Conservation (phyloP, 2,888 invertebrate species). For the Ophion slaviceki region DNA sequence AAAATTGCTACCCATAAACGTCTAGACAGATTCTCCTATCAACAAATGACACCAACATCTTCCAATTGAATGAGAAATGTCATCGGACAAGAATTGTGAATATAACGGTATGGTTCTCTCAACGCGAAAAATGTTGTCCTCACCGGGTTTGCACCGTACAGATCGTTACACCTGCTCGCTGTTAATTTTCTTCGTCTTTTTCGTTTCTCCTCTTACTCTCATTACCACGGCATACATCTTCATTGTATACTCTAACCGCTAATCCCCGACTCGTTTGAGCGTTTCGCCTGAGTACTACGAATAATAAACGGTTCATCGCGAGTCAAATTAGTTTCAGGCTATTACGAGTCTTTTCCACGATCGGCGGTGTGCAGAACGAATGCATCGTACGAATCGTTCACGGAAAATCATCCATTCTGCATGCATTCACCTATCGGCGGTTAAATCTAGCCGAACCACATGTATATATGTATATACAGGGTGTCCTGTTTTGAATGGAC, state of each 20-base stretch:
- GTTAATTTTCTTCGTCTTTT: background rate
- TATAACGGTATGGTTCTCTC: too few relatives aligned
- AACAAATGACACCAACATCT: too few relatives aligned
- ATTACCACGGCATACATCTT: background rate
- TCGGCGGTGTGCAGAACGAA: background rate
- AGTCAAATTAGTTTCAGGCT: constrained; percentile 31
- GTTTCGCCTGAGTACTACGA: background rate
- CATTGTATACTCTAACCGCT: background rate
- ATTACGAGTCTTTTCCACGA: constrained; percentile 7
- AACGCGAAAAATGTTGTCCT: too few relatives aligned
- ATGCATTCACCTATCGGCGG: constrained; percentile 10
- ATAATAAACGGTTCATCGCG: constrained; percentile 11
- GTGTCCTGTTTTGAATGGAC: too few relatives aligned
- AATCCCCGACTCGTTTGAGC: background rate
- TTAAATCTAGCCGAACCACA: background rate
- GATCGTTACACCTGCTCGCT: background rate
- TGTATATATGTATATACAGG: too few relatives aligned
- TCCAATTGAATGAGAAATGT: too few relatives aligned
- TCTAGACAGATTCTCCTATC: too few relatives aligned
- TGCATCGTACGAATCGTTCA: background rate
- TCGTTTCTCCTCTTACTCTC: constrained; percentile 1
- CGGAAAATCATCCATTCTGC: constrained; percentile 32
- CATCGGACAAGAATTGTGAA: too few relatives aligned
- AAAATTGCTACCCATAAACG: too few relatives aligned
- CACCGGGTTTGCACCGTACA: too few relatives aligned